Evolutionary conservation across 2,888 invertebrate genomes (phyloP), one percentile per base, ranked within the genome.

Genomic region (Smittia aterrima): DNA sequence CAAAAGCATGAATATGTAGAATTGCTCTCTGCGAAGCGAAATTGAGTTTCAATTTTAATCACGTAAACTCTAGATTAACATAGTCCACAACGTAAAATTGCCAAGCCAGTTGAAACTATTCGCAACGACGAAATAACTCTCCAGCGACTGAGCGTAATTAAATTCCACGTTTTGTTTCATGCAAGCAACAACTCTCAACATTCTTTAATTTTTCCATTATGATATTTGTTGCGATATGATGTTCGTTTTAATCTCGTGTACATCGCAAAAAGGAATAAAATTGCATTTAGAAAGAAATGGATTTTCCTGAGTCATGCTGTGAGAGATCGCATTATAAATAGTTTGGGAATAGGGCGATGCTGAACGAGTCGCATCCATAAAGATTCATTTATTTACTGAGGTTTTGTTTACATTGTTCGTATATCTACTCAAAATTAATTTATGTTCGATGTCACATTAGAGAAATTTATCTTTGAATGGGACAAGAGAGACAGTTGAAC

Each of bases 351-450:
- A 18, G 41, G 67, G 22, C 11, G 67, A 67, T 18, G 16, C 9
- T 4, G 22, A 58, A 22, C 22, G 18, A 22, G 58, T 18, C 9
- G 4, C 18, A 67, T 67, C 67, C 40, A 38, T 67, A 67, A 38
- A 47, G 47, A 67, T 67, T 16, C 67, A 67, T 67, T 67, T 67
- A 41, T 20, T 38, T 27, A 40, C 67, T 67, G 67, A 67, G 67
- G 67, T 67, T 67, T 67, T 67, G 40, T 67, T 67, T 67, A 67
- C 67, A 67, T 38, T 58, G 2, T 40, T 67, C 67, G 20, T n/a
- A 13, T 40, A 6, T 64, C 64, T 24, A 64, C 25, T 27, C n/a
- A 20, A 67, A 66, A 67, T 67, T 67, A 67, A 67, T 67, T 66
- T 66, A 3, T 13, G 27, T 38, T 67, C 3, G 67, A 40, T 67